Base-by-base conservation (phyloP, 2,797 vertebrate genomes). In the Sarcophilus harrisii region DNA sequence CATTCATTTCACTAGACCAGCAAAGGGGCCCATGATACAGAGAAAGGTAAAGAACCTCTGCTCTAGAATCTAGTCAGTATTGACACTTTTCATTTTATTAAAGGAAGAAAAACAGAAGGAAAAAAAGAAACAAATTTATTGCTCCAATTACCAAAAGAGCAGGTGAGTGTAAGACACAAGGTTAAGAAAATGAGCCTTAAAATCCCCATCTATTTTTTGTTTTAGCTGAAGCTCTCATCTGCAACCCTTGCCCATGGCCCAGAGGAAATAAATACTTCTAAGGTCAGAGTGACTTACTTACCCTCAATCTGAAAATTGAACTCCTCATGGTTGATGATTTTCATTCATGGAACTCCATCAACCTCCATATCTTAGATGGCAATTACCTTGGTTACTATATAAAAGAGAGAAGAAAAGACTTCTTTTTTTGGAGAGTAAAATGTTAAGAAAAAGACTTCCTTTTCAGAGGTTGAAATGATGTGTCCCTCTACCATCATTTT, bases 161-260 rank as follows among this genome's bases (percentile, higher is more conserved):
- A 96, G 94, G 94, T 95, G 2, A 49, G 94, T 81, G 52, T 55
- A 91, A 58, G 32, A 95, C 38, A 4, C 93, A 0, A 28, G 8
- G 92, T 66, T 91, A 66, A 55, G 49, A 59, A 95, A 89, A 60
- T n/a, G 52, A 52, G 12, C 81, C 38, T 58, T 94, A 96, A 90
- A 93, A 94, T 92, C 49, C 49, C 52, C 0, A 92, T 93, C 30
- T 52, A 90, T 57, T 95, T 91, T 4, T 58, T n/a, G n/a, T 90
- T 95, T 96, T 59, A 96, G 81, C 21, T 28, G 29, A 90, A 16
- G 55, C 13, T 91, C 10, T 96, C 49, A 58, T 90, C 92, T 89
- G 59, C 94, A 96, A 30, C 49, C 62, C 62, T 38, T 66, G 16
- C 38, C n/a, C n/a, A 73, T 38, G n/a, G n/a, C 16, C 3, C 66